phyloP scores from a whole-genome alignment of 2,888 invertebrate genomes.

The Heteropelma amictum region DNA sequence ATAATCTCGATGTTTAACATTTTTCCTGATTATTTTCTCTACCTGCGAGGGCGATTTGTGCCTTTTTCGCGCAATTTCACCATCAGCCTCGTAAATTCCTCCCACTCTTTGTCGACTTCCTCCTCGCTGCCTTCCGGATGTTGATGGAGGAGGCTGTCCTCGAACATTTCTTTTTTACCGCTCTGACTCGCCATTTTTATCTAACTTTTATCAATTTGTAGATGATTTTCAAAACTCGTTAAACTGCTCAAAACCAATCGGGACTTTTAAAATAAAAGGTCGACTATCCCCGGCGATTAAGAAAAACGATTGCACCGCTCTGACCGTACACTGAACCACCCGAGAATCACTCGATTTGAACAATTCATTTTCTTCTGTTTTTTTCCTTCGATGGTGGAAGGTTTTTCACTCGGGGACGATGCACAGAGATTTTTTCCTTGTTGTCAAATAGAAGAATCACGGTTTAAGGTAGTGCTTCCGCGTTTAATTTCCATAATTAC shows the following conservation, averaged over 20 bases:
- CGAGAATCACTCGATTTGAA: too few species aligned
- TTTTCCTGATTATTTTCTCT: slow-evolving; percentile 29
- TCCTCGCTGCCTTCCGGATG: slow-evolving; percentile 79
- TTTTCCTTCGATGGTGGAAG: too few species aligned
- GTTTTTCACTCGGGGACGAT: too few species aligned
- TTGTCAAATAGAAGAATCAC: too few species aligned
- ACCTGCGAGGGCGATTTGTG: slow-evolving; percentile 73
- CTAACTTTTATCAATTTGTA: not conserved
- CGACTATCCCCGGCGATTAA: not conserved
- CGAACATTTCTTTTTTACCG: slow-evolving; percentile 68
- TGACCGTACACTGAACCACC: too few species aligned
- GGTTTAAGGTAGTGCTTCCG: too few species aligned
- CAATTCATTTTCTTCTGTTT: too few species aligned
- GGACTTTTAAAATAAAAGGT: not conserved
- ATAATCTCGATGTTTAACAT: not conserved
- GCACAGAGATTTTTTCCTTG: too few species aligned
- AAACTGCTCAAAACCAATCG: not conserved
- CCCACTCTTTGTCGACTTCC: slow-evolving; percentile 82
- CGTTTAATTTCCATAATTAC: too few species aligned
- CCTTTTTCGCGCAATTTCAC: slow-evolving; percentile 77
- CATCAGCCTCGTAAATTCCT: slow-evolving; percentile 80
- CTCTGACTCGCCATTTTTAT: slow-evolving; percentile 68
- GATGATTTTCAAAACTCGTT: not conserved
- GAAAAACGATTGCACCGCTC: not conserved
- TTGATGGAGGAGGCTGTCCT: slow-evolving; percentile 68